Conservation (phyloP, 2,888 invertebrate species). For the Camponotus fellah region DNA sequence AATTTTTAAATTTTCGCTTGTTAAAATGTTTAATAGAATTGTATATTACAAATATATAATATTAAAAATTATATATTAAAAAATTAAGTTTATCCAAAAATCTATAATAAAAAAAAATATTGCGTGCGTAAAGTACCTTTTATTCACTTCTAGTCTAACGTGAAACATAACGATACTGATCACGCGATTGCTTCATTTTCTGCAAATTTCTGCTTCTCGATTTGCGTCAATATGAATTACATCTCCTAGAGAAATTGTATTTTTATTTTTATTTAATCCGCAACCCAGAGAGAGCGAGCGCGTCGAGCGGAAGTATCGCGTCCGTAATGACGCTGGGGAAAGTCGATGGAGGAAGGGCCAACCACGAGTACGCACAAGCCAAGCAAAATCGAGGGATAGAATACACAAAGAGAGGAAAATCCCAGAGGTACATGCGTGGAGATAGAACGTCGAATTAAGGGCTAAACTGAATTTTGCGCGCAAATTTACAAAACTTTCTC, state of each 20-base stretch:
- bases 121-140: neutral
- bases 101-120: neutral
- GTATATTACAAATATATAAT: neutral
- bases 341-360: slow-evolving; percentile 19
- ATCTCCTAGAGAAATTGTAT: slow-evolving; percentile 22
- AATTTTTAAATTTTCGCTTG: neutral
- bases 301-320: slow-evolving; percentile 22
- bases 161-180: slow-evolving; percentile 57
- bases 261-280: slow-evolving; percentile 14
- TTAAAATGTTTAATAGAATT: neutral
- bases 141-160: neutral
- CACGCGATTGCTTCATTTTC: slow-evolving; percentile 69
- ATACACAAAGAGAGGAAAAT: slow-evolving; percentile 1
- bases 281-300: neutral
- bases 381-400: slow-evolving; percentile 11
- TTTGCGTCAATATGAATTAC: slow-evolving; percentile 67
- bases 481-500: slow-evolving; percentile 32
- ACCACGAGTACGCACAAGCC: slow-evolving; percentile 21
- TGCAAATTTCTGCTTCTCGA: slow-evolving; percentile 60
- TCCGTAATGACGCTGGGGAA: neutral
- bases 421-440: neutral
- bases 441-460: slow-evolving; percentile 23
- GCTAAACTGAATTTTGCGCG: slow-evolving; percentile 20
- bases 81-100: neutral
- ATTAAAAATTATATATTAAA: neutral